These are phyloP conservation scores for Pocillopora meandrina DNA, from an alignment of 92 coral and sea anemone genomes.

Conservation along the genomic window DNA sequence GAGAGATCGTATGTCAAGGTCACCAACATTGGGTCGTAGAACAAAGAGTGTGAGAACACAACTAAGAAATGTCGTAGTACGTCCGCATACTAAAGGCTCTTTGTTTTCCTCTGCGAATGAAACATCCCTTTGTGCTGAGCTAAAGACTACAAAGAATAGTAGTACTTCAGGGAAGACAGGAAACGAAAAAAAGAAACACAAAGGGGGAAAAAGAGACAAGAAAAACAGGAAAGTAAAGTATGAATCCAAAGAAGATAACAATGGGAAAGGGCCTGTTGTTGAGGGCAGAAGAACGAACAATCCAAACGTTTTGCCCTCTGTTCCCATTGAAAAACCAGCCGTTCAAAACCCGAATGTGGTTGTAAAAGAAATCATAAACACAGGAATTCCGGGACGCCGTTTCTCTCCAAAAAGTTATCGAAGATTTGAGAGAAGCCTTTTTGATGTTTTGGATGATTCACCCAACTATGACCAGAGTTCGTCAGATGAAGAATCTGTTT, in stretches of 20 bases:
- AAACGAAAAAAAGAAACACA: not conserved
- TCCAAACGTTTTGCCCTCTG: conserved; percentile 15
- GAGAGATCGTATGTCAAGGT: conserved; percentile 1
- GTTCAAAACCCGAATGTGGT: conserved; percentile 64
- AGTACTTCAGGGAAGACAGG: not conserved
- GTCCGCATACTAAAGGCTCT: not conserved
- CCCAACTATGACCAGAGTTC: conserved; percentile 35
- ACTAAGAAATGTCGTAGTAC: not conserved
- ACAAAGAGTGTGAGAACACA: conserved; percentile 9
- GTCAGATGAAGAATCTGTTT: conserved; percentile 26
- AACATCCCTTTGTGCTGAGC: not conserved
- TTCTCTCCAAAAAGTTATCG: conserved; percentile 64
- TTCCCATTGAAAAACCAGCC: conserved; percentile 53
- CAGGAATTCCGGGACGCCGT: conserved; percentile 81
- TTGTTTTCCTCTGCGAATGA: not conserved
- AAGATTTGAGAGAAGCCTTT: conserved; percentile 86
- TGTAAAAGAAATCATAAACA: conserved; percentile 86
- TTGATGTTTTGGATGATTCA: conserved; percentile 65
- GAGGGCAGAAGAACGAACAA: conserved; percentile 3
- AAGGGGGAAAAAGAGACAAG: not conserved
- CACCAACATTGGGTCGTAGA: not conserved
- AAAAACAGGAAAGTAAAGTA: not conserved
- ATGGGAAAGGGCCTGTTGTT: not conserved
- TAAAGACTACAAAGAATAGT: not conserved
- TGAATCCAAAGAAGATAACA: not conserved